Evolutionary conservation across 2,797 vertebrate genomes (phyloP).

Genomic region (Syndactyla subalaris): DNA sequence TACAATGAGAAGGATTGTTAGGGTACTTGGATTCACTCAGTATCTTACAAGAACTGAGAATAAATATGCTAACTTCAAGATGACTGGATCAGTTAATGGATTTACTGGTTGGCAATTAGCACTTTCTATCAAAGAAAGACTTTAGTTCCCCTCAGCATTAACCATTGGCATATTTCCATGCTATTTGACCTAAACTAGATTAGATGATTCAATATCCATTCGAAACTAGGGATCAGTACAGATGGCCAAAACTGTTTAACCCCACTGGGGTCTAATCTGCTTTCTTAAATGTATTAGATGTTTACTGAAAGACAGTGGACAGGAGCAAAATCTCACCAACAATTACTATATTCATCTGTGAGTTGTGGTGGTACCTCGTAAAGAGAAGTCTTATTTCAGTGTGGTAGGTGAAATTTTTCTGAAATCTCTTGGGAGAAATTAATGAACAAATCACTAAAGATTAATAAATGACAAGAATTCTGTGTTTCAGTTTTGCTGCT

Average conservation of each 20-base stretch:
- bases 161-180: neutral
- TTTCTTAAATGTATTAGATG: neutral
- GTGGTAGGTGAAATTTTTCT: neutral
- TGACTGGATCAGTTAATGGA: neutral
- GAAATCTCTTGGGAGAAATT: neutral
- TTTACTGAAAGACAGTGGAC: neutral
- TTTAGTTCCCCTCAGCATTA: neutral
- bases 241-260: neutral
- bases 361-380: neutral
- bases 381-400: neutral
- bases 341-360: neutral
- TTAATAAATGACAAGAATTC: neutral
- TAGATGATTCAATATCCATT: neutral
- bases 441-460: neutral
- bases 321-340: neutral
- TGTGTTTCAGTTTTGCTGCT: neutral
- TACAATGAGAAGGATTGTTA: neutral
- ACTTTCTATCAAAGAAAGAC: neutral
- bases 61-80: neutral
- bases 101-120: neutral
- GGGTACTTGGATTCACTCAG: neutral
- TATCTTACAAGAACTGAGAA: neutral
- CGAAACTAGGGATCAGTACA: neutral
- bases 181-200: neutral
- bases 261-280: neutral